phyloP scores from a whole-genome alignment of 2,797 vertebrate species.

The Malacoraja senta region DNA sequence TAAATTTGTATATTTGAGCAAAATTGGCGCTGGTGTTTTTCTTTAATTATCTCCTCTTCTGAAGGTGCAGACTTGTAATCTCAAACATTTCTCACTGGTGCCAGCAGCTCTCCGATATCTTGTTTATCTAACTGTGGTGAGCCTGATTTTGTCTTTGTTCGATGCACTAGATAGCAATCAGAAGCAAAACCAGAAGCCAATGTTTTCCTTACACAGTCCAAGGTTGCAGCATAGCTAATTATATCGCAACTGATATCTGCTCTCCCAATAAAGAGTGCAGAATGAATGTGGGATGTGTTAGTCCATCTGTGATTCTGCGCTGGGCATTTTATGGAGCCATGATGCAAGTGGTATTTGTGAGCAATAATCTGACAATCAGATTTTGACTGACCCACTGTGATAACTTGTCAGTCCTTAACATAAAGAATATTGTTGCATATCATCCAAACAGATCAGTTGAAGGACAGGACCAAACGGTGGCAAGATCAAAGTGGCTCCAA shows the following conservation, averaged over 20 bases:
- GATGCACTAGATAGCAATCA: background rate
- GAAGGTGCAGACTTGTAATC: background rate
- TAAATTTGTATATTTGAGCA: background rate
- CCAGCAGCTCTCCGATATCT: background rate
- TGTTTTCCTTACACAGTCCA: background rate
- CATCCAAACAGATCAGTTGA: background rate
- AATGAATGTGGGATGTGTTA: background rate
- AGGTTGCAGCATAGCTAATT: background rate
- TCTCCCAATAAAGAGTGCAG: background rate
- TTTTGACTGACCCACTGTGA: background rate
- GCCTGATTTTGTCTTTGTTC: background rate
- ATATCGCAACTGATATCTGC: background rate
- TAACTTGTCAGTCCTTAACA: background rate
- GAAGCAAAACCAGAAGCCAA: background rate
- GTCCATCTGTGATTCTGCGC: background rate
- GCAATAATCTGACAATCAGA: background rate
- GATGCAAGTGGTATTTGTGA: background rate
- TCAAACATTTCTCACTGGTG: background rate
- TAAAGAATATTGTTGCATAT: background rate
- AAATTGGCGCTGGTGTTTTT: background rate
- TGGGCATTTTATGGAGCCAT: background rate
- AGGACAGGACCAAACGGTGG: background rate
- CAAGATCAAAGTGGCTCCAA: background rate
- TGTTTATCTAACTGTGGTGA: background rate
- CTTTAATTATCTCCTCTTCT: background rate